Evolutionary conservation across 2,113 vertebrate species (phyloP).

Genomic region (Pachypanchax playfairii): DNA sequence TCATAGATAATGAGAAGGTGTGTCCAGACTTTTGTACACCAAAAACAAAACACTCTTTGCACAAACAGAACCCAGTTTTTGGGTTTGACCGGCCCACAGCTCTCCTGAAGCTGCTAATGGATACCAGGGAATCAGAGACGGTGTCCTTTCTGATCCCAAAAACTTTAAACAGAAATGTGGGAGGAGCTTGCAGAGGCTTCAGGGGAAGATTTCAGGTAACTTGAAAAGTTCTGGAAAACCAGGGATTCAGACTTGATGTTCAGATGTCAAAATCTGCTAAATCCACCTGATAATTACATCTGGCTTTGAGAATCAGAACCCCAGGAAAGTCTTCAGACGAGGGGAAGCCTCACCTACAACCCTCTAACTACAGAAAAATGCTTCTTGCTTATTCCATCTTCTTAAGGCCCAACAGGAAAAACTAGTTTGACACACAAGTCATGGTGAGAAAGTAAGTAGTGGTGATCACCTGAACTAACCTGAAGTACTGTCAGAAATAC

Average conservation of each 20-base stretch:
- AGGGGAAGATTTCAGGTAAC: too few relatives aligned
- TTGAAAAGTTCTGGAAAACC: too few relatives aligned
- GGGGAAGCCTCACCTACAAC: background rate
- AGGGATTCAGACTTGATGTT: background rate
- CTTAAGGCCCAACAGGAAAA: background rate
- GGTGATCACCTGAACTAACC: background rate
- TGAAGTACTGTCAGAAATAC: background rate
- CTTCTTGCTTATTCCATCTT: background rate
- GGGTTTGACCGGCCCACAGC: too few relatives aligned
- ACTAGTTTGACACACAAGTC: background rate
- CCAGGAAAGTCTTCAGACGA: background rate
- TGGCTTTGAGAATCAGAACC: background rate
- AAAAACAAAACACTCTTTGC: too few relatives aligned
- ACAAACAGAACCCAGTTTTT: too few relatives aligned
- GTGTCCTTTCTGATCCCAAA: background rate
- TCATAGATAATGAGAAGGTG: too few relatives aligned
- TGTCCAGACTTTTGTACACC: too few relatives aligned
- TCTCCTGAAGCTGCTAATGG: too few relatives aligned
- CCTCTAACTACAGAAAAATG: constrained; percentile 3
- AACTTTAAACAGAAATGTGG: too few relatives aligned
- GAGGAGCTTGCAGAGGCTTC: too few relatives aligned
- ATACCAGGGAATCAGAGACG: background rate
- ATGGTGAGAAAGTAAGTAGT: background rate
- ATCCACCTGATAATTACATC: background rate
- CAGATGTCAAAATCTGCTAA: background rate